phyloP scores from a whole-genome alignment of 2,888 invertebrate genomes.

The Ophioninae sp. region DNA sequence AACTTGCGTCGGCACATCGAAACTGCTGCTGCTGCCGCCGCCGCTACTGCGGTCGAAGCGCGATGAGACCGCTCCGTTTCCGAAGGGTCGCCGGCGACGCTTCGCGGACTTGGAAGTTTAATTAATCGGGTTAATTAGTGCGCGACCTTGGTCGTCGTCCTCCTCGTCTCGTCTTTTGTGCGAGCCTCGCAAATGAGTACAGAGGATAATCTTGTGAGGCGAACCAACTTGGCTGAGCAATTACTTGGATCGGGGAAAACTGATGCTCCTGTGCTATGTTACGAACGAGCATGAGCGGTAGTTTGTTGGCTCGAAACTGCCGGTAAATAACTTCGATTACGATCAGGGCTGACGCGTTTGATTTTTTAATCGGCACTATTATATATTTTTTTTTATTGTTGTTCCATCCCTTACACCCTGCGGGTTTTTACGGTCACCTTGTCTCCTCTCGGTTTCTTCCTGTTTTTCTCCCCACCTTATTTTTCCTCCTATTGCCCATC shows the following conservation, averaged over 20 bases:
- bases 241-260: constrained; percentile 1
- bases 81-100: constrained; percentile 21
- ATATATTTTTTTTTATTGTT: too few species aligned
- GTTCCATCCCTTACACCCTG: too few species aligned
- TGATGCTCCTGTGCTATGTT: not conserved
- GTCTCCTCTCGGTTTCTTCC: too few species aligned
- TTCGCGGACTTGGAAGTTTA: constrained; percentile 36
- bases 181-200: constrained; percentile 21
- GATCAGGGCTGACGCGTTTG: not conserved
- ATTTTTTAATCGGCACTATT: not conserved
- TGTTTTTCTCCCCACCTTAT: too few species aligned
- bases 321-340: not conserved
- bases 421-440: too few species aligned
- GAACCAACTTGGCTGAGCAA: constrained; percentile 4
- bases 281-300: not conserved
- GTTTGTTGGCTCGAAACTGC: not conserved
- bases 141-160: constrained; percentile 5
- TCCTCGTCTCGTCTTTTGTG: constrained; percentile 15
- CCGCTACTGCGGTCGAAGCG: constrained; percentile 7
- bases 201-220: constrained; percentile 25
- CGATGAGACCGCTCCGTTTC: not conserved
- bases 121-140: constrained; percentile 44
- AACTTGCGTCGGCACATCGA: not conserved
- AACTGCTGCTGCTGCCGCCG: not conserved
- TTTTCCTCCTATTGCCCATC: too few species aligned